Evolutionary conservation across 2,113 vertebrate genomes (phyloP).

Genomic region (Theristicus caerulescens): DNA sequence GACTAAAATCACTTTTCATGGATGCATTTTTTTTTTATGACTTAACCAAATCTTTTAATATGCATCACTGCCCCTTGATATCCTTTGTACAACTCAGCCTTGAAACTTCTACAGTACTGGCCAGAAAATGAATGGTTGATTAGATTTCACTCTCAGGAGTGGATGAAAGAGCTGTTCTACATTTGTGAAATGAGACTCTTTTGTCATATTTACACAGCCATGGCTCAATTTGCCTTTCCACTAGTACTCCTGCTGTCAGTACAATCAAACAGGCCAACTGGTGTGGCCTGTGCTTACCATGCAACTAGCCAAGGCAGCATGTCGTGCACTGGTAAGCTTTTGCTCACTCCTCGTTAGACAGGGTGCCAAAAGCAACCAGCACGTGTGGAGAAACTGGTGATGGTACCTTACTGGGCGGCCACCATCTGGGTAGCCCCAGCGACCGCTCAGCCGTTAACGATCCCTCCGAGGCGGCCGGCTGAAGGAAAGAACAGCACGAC

Average conservation of each 20-base stretch:
- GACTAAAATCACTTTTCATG: not conserved
- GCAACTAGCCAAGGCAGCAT: no score
- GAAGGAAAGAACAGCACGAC: not conserved
- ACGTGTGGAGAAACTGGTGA: not conserved
- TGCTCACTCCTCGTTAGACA: fast-evolving
- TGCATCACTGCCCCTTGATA: not conserved
- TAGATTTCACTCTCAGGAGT: not conserved
- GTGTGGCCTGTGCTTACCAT: fast-evolving
- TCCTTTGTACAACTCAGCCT: not conserved
- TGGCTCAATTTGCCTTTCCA: not conserved
- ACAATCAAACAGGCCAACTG: not conserved
- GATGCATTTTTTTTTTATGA: not conserved
- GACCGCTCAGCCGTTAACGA: not conserved
- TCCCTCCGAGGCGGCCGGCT: not conserved
- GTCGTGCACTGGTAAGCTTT: fast-evolving
- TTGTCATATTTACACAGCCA: no score
- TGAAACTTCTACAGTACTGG: not conserved
- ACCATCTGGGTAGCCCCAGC: not conserved
- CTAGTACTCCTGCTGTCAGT: no score
- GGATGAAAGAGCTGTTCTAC: not conserved
- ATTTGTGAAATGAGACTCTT: not conserved
- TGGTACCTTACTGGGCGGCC: fast-evolving
- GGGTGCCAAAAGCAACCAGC: not conserved
- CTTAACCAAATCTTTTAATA: not conserved
- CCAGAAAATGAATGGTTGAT: fast-evolving